Evolutionary conservation across 2,888 invertebrate genomes (phyloP).

Genomic region (Ophonus ardosiacus): DNA sequence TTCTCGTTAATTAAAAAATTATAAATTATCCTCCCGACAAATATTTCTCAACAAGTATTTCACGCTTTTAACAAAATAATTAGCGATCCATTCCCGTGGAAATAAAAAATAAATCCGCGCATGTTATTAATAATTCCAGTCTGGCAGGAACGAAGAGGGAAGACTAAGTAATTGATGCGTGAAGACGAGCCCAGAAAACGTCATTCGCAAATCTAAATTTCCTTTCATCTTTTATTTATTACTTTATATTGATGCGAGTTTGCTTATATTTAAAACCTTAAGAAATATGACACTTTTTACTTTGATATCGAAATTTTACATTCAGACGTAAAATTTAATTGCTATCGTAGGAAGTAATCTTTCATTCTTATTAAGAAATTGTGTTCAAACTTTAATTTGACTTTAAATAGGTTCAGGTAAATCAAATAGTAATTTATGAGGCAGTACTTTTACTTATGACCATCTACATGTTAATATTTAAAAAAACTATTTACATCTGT

Average conservation of each 20-base stretch:
- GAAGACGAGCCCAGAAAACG: slow-evolving; percentile 3
- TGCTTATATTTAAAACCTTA: not conserved
- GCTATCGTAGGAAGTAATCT: no score
- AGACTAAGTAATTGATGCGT: slow-evolving; percentile 31
- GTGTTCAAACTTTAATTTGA: no score
- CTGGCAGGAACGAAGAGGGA: not conserved
- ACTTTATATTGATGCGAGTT: not conserved
- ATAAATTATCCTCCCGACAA: slow-evolving; percentile 4
- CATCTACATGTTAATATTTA: no score
- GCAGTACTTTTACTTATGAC: no score
- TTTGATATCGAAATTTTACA: slow-evolving; percentile 6
- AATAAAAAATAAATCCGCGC: not conserved
- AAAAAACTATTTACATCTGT: no score
- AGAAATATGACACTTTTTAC: not conserved
- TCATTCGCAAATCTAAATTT: slow-evolving; percentile 29
- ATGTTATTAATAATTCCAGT: slow-evolving; percentile 36
- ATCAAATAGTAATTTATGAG: no score
- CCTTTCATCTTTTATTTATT: slow-evolving; percentile 33
- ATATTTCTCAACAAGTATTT: slow-evolving; percentile 7
- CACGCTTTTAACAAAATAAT: slow-evolving; percentile 20
- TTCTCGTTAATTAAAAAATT: slow-evolving; percentile 15
- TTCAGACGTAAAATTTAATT: not conserved
- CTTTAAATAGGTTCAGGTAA: no score
- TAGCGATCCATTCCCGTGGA: not conserved
- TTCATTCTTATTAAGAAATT: not conserved